These are phyloP conservation scores for Stenichneumon culpator DNA, from an alignment of 2,888 invertebrate species.

Conservation along the genomic window DNA sequence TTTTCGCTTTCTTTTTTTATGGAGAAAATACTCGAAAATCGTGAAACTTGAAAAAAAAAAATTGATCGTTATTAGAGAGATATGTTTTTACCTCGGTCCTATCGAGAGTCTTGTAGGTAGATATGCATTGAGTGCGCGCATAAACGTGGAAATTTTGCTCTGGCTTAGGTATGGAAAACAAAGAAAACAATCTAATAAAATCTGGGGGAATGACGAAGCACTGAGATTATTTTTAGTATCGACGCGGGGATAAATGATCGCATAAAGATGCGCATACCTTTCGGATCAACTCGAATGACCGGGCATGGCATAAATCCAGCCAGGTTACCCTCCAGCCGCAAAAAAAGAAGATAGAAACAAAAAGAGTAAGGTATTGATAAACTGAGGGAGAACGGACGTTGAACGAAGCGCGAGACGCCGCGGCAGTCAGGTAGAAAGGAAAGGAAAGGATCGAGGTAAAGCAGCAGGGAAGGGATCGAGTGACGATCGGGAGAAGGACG, in stretches of 20 bases:
- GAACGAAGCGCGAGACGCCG: slow-evolving; percentile 20
- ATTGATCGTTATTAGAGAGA: too few relatives aligned
- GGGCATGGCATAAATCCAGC: slow-evolving; percentile 27
- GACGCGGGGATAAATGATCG: slow-evolving; percentile 79
- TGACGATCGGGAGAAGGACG: slow-evolving; percentile 39
- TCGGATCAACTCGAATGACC: slow-evolving; percentile 1
- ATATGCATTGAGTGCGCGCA: neutral
- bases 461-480: slow-evolving; percentile 46
- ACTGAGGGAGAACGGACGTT: slow-evolving; percentile 17
- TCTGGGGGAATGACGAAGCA: neutral
- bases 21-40: too few relatives aligned
- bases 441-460: slow-evolving; percentile 40
- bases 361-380: slow-evolving; percentile 44
- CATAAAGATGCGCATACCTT: slow-evolving; percentile 80
- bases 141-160: neutral
- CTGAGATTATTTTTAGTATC: slow-evolving; percentile 79
- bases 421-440: slow-evolving; percentile 38
- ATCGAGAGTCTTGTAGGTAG: neutral
- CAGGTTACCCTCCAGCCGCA: slow-evolving; percentile 29
- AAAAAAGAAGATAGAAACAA: slow-evolving; percentile 9
- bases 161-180: neutral
- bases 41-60: too few relatives aligned
- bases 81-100: neutral
- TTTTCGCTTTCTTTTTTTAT: too few relatives aligned
- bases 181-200: slow-evolving; percentile 11